Percentiles rank a stretch among this genome's conserved stretches.
Conservation (phyloP, 64 coral and sea anemone genomes). For the Catalaphyllia jardinei region DNA sequence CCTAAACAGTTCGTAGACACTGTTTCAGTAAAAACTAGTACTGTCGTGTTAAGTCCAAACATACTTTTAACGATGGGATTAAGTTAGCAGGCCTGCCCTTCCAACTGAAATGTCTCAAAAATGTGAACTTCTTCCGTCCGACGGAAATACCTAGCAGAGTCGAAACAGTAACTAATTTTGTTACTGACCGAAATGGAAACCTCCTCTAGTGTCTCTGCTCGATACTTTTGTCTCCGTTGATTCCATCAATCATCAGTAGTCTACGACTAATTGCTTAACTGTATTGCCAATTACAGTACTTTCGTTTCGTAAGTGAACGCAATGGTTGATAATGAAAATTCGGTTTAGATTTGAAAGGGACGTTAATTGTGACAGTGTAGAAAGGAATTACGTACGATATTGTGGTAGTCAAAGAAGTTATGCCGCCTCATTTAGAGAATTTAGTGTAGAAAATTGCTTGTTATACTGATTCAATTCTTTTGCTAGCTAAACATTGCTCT, state of each 20-base stretch:
- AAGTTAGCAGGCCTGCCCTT: background rate
- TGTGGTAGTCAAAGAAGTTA: too few species aligned
- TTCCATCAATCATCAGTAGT: background rate
- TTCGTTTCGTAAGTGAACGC: background rate
- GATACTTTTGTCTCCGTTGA: background rate
- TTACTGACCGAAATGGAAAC: too few species aligned
- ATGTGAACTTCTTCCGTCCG: background rate
- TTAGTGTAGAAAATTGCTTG: background rate
- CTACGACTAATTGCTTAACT: background rate
- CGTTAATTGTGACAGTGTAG: too few species aligned
- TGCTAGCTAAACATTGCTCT: too few species aligned
- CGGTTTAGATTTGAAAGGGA: background rate
- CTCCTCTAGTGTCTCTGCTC: too few species aligned
- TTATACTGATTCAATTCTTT: background rate
- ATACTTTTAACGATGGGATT: background rate
- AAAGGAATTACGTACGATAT: too few species aligned
- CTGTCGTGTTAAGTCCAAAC: too few species aligned
- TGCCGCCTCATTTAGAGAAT: too few species aligned
- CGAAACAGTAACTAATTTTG: background rate
- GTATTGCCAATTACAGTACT: background rate
- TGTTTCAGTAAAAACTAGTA: too few species aligned
- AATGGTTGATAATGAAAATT: background rate
- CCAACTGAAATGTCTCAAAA: background rate
- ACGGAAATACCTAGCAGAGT: conserved; percentile 30
- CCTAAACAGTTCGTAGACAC: too few species aligned